Conservation (phyloP, 2,888 invertebrate species). For the Synanthedon vespiformis region DNA sequence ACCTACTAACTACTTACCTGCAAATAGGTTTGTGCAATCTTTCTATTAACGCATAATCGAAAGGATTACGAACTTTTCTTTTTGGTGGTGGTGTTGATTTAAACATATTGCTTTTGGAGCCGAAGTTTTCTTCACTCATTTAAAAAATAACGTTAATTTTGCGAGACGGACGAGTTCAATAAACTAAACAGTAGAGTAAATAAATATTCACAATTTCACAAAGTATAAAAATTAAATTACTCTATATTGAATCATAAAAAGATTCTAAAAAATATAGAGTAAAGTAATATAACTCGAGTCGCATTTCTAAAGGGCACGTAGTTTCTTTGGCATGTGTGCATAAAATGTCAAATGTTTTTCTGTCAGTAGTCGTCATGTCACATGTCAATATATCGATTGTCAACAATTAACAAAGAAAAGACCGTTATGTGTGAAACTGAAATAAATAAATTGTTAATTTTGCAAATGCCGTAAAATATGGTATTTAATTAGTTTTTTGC, state of each 20-base stretch:
- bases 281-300: no score
- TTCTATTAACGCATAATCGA: slow-evolving; percentile 74
- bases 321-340: no score
- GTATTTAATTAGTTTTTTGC: no score
- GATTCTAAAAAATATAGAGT: no score
- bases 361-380: no score
- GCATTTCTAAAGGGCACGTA: no score
- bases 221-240: not conserved
- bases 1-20: slow-evolving; percentile 57
- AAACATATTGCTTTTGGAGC: slow-evolving; percentile 26
- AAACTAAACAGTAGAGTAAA: not conserved
- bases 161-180: not conserved
- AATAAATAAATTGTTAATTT: not conserved
- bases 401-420: no score
- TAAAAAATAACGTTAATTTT: slow-evolving; percentile 44
- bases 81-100: slow-evolving; percentile 52
- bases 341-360: no score
- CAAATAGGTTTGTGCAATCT: slow-evolving; percentile 76
- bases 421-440: no score
- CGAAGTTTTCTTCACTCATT: slow-evolving; percentile 54
- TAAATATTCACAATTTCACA: not conserved
- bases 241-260: not conserved
- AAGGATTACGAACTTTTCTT: slow-evolving; percentile 74
- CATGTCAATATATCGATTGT: no score
- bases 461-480: no score